Base-by-base conservation (phyloP, 2,888 invertebrate species). In the Sepiola atlantica region DNA sequence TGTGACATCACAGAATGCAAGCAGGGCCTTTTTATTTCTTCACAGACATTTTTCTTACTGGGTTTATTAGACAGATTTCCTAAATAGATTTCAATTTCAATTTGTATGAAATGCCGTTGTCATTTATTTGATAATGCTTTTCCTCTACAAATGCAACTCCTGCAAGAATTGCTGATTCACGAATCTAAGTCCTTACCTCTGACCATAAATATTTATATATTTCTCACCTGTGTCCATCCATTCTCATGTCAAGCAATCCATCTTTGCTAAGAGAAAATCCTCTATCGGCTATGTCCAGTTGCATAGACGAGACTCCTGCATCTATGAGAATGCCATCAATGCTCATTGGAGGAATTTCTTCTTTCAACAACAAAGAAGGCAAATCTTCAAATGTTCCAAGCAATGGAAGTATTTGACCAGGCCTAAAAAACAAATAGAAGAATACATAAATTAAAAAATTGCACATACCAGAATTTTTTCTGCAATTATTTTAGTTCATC, bases 251-350 rank as follows among this genome's bases (percentile, higher is more conserved):
- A 94, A 99, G 98, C 10, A 98, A 98, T 0, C 99, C 99, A 97
- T 99, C 98, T 94, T 94, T 95, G 93, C 98, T 98, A 0, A 99
- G 96, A 18, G 99, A 98, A 97, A 99, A 99, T 0, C 99, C 99
- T 96, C 99, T 98, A 35, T 98, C 98, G 0, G 98, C 98, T 95
- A 98, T 98, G 97, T 99, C 98, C 97, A 99, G 98, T 97, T 99
- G 99, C 99, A 99, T 99, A 0, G 99, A 99, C 0, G 99, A 99
- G 96, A 98, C 98, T 18, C 99, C 99, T 97, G 98, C 98, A 97
- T 99, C 99, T 97, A 99, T 99, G 45, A 99, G 97, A 94, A 99
- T 98, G 0, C 98, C 99, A 98, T 99, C 99, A 61, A 99, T 97
- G 94, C 98, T 98, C 94, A 98, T 96, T 57, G 96, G 95, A 55